Base-by-base conservation (phyloP, 1,140 invertebrate genomes). In the Myzus persicae region DNA sequence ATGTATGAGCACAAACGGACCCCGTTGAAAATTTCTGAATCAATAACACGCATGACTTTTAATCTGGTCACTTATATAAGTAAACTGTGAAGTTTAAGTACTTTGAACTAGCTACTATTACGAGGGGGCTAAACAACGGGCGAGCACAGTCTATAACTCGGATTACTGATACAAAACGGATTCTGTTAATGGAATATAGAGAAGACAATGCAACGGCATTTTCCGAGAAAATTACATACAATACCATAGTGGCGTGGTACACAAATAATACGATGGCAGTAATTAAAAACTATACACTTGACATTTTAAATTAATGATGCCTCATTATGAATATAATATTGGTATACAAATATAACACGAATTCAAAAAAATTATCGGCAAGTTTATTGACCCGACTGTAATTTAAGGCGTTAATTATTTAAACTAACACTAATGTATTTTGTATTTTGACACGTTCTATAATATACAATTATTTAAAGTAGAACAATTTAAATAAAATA, bases 271-370 rank as follows among this genome's bases (percentile, higher is more conserved):
- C 87, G n/a, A 51, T 36, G 20, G n/a, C 11, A 36, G 46, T 89
- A 89, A 89, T 89, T 89, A 89, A 51, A 89, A 89, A 89, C 48
- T 89, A 48, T 88, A 89, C 46, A 89, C 44, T 89, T 89, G 44
- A 89, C 87, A 89, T 48, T 89, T 89, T 51, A 89, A 22, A 89
- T 89, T 89, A 89, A 89, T 89, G 44, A 89, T 89, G 20, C 48
- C 26, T 51, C 31, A 89, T 51, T 89, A 88, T n/a, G 44, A 88
- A 51, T 88, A 46, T 36, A 48, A 36, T 88, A 51, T 89, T 51
- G 59, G 59, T n/a, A 89, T 51, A 51, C n/a, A 51, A 36, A 48
- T 51, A 24, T 20, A 89, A 51, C 26, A 89, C 26, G 20, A 89
- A 51, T 38, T 89, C 20, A 2, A 89, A 51, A n/a, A 51, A 24